phyloP scores from a whole-genome alignment of 2,113 vertebrate genomes.

The Oreochromis tanganicae region DNA sequence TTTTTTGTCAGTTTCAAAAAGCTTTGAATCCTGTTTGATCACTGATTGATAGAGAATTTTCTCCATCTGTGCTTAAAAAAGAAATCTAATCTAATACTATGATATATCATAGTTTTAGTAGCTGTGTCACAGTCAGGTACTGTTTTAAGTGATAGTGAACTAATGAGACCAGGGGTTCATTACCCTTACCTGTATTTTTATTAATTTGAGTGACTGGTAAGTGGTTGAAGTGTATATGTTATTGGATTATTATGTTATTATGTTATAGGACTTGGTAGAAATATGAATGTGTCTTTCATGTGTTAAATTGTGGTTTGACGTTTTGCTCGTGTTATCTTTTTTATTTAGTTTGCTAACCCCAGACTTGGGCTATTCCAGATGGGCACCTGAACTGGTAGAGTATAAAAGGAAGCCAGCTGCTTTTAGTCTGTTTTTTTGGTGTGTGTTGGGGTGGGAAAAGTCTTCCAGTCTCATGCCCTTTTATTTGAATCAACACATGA shows the following conservation, averaged over 20 bases:
- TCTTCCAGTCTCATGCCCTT: neutral
- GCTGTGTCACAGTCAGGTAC: neutral
- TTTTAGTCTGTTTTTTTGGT: neutral
- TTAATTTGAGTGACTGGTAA: neutral
- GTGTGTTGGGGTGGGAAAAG: neutral
- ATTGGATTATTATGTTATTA: no score
- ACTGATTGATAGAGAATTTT: neutral
- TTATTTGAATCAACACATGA: neutral
- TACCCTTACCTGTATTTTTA: no score
- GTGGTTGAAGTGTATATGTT: neutral
- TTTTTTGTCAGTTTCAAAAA: neutral
- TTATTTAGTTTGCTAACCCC: neutral
- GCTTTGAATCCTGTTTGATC: neutral
- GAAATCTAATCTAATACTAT: neutral
- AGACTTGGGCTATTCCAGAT: neutral
- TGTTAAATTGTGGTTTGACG: neutral
- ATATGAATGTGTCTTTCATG: neutral
- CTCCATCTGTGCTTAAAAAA: neutral
- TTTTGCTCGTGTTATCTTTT: neutral
- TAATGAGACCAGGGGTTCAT: neutral
- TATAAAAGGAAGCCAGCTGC: neutral
- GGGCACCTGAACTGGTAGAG: neutral
- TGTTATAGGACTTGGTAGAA: no score
- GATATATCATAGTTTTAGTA: neutral
- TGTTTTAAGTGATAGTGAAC: neutral